Percentiles rank a stretch among this genome's conserved stretches.
Evolutionary conservation across 1,140 invertebrate species (phyloP).

Genomic region (Diplogasteroides magnus): DNA sequence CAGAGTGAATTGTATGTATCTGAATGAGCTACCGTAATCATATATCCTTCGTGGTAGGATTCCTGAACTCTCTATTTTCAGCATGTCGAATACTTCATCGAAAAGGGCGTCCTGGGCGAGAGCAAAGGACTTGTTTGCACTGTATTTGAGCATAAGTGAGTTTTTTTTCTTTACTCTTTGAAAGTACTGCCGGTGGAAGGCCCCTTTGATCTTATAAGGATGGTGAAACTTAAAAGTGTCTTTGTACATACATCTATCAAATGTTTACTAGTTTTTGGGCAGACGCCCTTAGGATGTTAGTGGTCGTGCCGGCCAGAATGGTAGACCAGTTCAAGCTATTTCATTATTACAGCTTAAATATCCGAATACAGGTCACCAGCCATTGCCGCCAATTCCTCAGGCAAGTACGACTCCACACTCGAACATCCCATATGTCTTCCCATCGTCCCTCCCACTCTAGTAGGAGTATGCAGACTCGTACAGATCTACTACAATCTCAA

Average conservation of each 20-base stretch:
- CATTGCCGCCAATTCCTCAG: constrained; percentile 36
- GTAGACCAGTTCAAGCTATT: too few species aligned
- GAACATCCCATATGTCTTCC: constrained; percentile 64
- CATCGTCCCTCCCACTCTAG: constrained; percentile 72
- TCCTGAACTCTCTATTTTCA: too few species aligned
- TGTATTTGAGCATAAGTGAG: constrained; percentile 66
- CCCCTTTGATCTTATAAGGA: too few species aligned
- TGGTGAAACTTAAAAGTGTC: too few species aligned
- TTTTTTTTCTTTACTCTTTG: constrained; percentile 3
- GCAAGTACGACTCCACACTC: constrained; percentile 65
- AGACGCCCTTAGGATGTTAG: too few species aligned
- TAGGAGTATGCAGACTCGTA: constrained; percentile 71
- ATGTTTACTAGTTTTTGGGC: too few species aligned
- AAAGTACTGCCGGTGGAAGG: not conserved
- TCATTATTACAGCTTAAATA: not conserved
- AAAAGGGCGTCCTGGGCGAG: constrained; percentile 71
- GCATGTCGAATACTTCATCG: constrained; percentile 76
- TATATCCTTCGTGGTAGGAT: constrained; percentile 1
- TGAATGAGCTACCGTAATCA: too few species aligned
- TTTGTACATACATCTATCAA: too few species aligned
- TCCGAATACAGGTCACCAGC: constrained; percentile 41
- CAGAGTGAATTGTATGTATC: too few species aligned
- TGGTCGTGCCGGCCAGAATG: too few species aligned
- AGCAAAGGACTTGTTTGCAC: constrained; percentile 69
- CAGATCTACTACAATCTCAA: constrained; percentile 76